A percentile compares a stretch with the other conserved stretches of the same genome.
phyloP scores from a whole-genome alignment of 64 coral and sea anemone species.

The Actinia equina region DNA sequence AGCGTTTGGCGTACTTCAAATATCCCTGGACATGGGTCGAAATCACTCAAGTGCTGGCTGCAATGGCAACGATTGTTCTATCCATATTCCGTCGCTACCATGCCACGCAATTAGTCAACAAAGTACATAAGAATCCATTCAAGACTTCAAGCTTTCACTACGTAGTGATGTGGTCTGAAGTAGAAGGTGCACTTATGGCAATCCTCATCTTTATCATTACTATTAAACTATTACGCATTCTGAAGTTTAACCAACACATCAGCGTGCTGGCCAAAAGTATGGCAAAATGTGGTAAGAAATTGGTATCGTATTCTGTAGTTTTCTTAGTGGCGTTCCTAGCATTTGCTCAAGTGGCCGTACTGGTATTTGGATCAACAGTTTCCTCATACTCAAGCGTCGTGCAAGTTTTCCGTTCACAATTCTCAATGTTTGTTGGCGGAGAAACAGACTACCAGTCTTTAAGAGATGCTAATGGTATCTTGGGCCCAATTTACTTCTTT shows the following conservation, averaged over 20 bases:
- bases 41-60: conserved; percentile 52
- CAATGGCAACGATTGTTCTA: conserved; percentile 61
- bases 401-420: conserved; percentile 74
- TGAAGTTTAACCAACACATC: conserved; percentile 88
- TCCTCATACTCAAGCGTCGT: conserved; percentile 62
- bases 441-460: conserved; percentile 41
- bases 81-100: conserved; percentile 79
- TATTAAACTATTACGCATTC: conserved; percentile 75
- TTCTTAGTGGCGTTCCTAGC: conserved; percentile 79
- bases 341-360: conserved; percentile 77
- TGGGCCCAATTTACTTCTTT: conserved; percentile 83
- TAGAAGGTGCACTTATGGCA: conserved; percentile 76
- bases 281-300: conserved; percentile 43
- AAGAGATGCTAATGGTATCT: conserved; percentile 44
- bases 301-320: conserved; percentile 78
- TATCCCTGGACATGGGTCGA: conserved; percentile 74
- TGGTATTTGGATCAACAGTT: conserved; percentile 63
- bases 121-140: conserved; percentile 78
- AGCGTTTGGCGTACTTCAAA: conserved; percentile 63
- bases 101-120: conserved; percentile 59
- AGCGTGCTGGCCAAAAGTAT: conserved; percentile 71
- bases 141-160: conserved; percentile 88
- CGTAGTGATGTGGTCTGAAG: conserved; percentile 80
- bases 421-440: conserved; percentile 82
- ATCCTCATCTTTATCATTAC: conserved; percentile 77